A percentile compares a stretch with the other conserved stretches of the same genome.
Conservation (phyloP, 2,888 invertebrate species). For the Drosophila diplacantha region DNA sequence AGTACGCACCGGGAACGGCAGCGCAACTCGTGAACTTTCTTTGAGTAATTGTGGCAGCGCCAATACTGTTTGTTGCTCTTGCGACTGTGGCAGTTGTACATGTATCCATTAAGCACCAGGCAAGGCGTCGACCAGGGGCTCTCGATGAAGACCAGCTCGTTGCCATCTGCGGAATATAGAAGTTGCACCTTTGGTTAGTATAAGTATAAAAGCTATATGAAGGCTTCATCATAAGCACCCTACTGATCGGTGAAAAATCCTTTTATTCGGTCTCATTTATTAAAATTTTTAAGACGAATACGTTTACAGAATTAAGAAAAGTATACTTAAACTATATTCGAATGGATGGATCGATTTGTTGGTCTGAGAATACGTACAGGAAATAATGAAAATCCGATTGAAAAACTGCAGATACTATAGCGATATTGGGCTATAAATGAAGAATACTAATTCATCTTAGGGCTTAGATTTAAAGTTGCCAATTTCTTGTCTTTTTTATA, state of each 20-base stretch:
- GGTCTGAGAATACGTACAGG: neutral
- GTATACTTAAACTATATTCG: conserved; percentile 16
- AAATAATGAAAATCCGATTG: neutral
- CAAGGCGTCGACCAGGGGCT: conserved; percentile 78
- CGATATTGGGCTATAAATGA: neutral
- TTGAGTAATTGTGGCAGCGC: conserved; percentile 78
- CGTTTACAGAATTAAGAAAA: conserved; percentile 35
- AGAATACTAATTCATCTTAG: neutral
- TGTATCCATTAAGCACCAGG: conserved; percentile 75
- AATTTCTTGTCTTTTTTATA: neutral
- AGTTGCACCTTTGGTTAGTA: conserved; percentile 7
- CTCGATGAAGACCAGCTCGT: conserved; percentile 75
- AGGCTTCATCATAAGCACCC: neutral
- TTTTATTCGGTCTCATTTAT: conserved; percentile 40
- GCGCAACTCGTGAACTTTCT: conserved; percentile 74
- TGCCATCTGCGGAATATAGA: conserved; percentile 41
- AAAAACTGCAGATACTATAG: neutral
- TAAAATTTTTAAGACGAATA: conserved; percentile 27
- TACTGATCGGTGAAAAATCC: conserved; percentile 4
- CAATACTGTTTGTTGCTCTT: conserved; percentile 78
- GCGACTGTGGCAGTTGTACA: conserved; percentile 78
- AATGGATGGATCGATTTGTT: conserved; percentile 11
- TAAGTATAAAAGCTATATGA: neutral
- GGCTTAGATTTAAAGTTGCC: neutral
- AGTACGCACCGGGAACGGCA: conserved; percentile 78